Percentiles rank a stretch among this genome's conserved stretches.
Conservation (phyloP, 2,113 vertebrate species). For the Tretioscincus oriximinensis region DNA sequence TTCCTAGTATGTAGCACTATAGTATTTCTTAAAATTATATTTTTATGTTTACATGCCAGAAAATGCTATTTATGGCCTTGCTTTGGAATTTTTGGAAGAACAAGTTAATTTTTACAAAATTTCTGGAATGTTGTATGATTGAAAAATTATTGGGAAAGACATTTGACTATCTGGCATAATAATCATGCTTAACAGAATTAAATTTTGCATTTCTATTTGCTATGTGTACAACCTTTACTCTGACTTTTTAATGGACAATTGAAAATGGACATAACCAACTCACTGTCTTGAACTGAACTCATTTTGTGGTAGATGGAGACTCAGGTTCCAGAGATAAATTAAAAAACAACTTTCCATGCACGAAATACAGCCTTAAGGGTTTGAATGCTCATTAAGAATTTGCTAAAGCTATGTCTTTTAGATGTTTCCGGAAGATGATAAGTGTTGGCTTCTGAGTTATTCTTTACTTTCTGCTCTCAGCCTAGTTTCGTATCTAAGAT, state of each 20-base stretch:
- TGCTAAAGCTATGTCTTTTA: neutral
- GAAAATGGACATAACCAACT: neutral
- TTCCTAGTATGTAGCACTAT: constrained; percentile 70
- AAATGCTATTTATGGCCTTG: constrained; percentile 71
- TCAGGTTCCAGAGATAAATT: neutral
- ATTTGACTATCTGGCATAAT: constrained; percentile 2
- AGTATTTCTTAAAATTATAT: constrained; percentile 75
- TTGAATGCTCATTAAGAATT: neutral
- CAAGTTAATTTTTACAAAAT: constrained; percentile 64
- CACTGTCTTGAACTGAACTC: neutral
- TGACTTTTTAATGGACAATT: neutral
- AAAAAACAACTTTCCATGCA: neutral
- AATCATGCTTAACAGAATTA: constrained; percentile 30
- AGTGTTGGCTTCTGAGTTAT: too few species aligned
- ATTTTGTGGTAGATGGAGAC: neutral
- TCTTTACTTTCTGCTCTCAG: too few species aligned
- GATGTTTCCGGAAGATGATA: neutral
- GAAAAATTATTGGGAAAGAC: constrained; percentile 42
- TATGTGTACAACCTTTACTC: constrained; percentile 21
- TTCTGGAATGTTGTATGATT: constrained; percentile 63
- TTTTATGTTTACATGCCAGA: constrained; percentile 69
- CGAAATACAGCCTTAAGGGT: neutral
- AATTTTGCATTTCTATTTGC: constrained; percentile 49
- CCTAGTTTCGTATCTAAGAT: too few species aligned
- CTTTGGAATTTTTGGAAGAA: constrained; percentile 60